Conservation (phyloP, 1,140 invertebrate genomes). For the Diorhabda sublineata region DNA sequence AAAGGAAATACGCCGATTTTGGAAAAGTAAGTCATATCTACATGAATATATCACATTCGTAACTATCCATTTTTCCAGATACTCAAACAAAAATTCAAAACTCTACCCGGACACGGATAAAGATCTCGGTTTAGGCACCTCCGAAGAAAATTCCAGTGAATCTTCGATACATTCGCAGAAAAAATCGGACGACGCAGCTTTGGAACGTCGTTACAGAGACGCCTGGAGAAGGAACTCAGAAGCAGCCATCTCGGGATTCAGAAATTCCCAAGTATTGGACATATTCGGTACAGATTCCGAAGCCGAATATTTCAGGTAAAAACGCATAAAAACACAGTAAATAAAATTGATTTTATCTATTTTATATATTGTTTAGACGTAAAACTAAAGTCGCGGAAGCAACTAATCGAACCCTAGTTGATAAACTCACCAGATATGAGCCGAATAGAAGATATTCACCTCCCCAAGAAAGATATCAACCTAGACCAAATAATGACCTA, state of each 20-base stretch:
- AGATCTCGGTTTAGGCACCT: slow-evolving; percentile 82
- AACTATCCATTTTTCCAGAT: slow-evolving; percentile 21
- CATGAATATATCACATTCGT: no score
- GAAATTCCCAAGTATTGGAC: slow-evolving; percentile 55
- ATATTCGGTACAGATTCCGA: slow-evolving; percentile 54
- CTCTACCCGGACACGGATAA: slow-evolving; percentile 64
- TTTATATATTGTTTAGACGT: neutral
- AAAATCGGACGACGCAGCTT: slow-evolving; percentile 54
- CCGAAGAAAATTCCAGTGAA: slow-evolving; percentile 71
- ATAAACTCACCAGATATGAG: slow-evolving; percentile 26
- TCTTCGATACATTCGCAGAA: slow-evolving; percentile 56
- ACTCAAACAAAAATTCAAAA: slow-evolving; percentile 49
- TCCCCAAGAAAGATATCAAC: slow-evolving; percentile 36
- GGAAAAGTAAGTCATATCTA: slow-evolving; percentile 1
- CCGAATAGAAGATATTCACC: slow-evolving; percentile 46
- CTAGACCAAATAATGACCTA: slow-evolving; percentile 37
- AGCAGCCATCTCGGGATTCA: slow-evolving; percentile 55
- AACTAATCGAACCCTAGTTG: slow-evolving; percentile 27
- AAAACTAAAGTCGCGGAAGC: slow-evolving; percentile 37
- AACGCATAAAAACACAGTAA: neutral
- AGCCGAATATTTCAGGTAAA: slow-evolving; percentile 50
- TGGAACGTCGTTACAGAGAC: slow-evolving; percentile 58
- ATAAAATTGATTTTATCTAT: neutral
- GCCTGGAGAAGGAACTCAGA: slow-evolving; percentile 63
- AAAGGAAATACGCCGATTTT: slow-evolving; percentile 23